phyloP scores from a whole-genome alignment of 1,140 invertebrate species.

The Drosophila teissieri region DNA sequence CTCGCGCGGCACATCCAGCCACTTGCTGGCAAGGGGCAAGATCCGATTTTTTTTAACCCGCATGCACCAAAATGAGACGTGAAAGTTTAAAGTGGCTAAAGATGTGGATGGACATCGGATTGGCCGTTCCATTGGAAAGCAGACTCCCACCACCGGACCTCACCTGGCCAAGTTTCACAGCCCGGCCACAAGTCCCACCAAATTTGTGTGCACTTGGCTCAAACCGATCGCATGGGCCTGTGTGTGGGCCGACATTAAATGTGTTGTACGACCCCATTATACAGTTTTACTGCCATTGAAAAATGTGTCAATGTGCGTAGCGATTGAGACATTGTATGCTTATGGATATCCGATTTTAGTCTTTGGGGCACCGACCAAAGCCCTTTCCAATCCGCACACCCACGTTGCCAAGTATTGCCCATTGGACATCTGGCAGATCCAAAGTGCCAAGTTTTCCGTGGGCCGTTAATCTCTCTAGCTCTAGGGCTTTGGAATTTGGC shows the following conservation, averaged over 20 bases:
- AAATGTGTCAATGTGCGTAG: slow-evolving; percentile 71
- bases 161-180: slow-evolving; percentile 18
- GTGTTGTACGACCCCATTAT: slow-evolving; percentile 56
- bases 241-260: slow-evolving; percentile 54
- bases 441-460: slow-evolving; percentile 35
- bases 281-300: slow-evolving; percentile 66
- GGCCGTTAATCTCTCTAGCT: slow-evolving; percentile 45
- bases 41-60: slow-evolving; percentile 35
- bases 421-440: slow-evolving; percentile 43
- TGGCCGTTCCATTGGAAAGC: slow-evolving; percentile 61
- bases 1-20: too few relatives aligned
- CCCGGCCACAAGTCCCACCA: slow-evolving; percentile 42
- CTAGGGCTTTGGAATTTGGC: slow-evolving; percentile 22
- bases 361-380: slow-evolving; percentile 30
- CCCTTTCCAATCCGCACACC: slow-evolving; percentile 60
- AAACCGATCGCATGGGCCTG: slow-evolving; percentile 6
- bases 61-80: slow-evolving; percentile 78
- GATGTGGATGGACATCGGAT: slow-evolving; percentile 31
- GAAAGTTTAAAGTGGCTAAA: slow-evolving; percentile 65
- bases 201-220: slow-evolving; percentile 46
- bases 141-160: slow-evolving; percentile 46
- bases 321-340: slow-evolving; percentile 72
- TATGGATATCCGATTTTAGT: slow-evolving; percentile 62
- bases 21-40: too few relatives aligned
- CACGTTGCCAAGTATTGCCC: slow-evolving; percentile 34